These are phyloP conservation scores for Pholis gunnellus DNA, from an alignment of 2,113 vertebrate species.

Conservation along the genomic window DNA sequence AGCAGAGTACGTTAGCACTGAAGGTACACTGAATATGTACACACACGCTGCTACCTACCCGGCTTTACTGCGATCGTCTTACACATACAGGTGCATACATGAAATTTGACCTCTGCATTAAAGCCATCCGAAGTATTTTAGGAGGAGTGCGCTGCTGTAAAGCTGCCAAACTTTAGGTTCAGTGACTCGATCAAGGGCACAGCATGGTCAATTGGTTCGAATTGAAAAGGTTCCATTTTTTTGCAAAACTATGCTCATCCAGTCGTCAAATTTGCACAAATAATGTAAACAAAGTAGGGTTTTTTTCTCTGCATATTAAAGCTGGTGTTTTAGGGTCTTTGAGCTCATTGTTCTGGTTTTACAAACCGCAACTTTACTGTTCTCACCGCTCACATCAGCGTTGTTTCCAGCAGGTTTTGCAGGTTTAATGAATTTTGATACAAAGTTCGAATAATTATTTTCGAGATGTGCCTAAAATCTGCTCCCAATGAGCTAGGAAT, in stretches of 20 bases:
- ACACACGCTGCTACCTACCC: no score
- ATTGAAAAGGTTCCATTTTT: background rate
- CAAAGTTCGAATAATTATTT: background rate
- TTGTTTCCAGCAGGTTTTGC: background rate
- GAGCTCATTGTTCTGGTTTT: background rate
- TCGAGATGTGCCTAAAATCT: no score
- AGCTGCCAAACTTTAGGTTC: no score
- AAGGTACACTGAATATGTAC: no score
- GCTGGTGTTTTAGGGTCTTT: background rate
- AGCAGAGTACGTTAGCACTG: no score
- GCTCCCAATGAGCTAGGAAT: no score
- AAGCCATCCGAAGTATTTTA: background rate
- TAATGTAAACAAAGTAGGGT: background rate
- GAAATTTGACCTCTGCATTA: no score
- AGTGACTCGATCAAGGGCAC: no score
- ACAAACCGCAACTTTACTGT: background rate
- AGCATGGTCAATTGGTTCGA: no score
- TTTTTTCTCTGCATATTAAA: background rate
- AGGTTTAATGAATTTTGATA: background rate
- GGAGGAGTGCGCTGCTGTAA: no score
- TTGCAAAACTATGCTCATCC: background rate
- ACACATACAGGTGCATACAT: no score
- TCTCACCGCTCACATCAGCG: background rate
- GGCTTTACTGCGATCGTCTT: no score
- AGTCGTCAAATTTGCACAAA: background rate